These are phyloP conservation scores for Fistularia commersonii DNA, from an alignment of 2,797 vertebrate species.

Conservation along the genomic window DNA sequence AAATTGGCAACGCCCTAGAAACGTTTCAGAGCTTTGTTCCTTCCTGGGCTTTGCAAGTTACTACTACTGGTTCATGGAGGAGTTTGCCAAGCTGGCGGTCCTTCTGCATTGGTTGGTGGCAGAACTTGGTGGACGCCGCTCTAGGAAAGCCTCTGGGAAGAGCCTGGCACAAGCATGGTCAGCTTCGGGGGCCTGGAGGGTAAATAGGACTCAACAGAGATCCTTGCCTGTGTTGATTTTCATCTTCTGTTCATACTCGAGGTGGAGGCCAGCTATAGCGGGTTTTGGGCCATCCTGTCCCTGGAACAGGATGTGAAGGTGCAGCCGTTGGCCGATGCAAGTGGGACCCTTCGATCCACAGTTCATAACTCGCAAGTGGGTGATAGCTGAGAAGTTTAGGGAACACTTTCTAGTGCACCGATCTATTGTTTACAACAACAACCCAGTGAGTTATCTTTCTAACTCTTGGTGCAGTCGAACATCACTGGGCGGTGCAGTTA, in stretches of 20 bases:
- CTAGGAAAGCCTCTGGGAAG: background rate
- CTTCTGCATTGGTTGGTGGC: background rate
- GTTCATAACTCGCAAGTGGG: background rate
- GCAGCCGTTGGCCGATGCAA: background rate
- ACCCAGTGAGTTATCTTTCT: background rate
- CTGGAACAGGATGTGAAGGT: background rate
- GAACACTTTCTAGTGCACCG: background rate
- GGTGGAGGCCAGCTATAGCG: background rate
- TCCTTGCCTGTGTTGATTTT: slow-evolving; percentile 8
- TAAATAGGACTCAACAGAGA: background rate
- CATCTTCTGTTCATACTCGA: slow-evolving; percentile 3
- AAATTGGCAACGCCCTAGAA: background rate
- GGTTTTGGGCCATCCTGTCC: background rate
- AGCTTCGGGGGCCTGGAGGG: background rate
- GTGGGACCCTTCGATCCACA: background rate
- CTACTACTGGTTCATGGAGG: background rate
- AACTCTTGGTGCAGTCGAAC: background rate
- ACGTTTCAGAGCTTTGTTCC: fast-evolving
- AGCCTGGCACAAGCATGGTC: no score
- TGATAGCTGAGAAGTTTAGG: background rate
- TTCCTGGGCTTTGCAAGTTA: slow-evolving; percentile 6
- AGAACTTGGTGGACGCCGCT: fast-evolving
- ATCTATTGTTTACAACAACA: background rate
- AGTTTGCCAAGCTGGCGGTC: background rate
- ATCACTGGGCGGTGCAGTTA: background rate